These are phyloP conservation scores for Fabriciana adippe DNA, from an alignment of 2,888 invertebrate genomes.

Conservation along the genomic window DNA sequence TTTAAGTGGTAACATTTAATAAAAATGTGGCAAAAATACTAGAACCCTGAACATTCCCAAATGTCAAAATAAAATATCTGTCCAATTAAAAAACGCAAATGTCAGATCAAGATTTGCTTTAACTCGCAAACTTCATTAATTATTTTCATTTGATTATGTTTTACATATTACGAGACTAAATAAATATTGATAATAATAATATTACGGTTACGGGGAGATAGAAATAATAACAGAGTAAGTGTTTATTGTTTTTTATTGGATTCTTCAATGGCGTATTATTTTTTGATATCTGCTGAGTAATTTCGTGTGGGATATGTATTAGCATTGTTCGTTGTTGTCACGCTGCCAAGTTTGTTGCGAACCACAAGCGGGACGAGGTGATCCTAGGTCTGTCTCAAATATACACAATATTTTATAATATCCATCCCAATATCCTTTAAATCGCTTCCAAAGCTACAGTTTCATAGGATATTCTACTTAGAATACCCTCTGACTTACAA, in stretches of 20 bases:
- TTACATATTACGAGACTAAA: slow-evolving; percentile 31
- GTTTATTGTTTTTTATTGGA: slow-evolving; percentile 17
- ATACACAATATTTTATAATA: neutral
- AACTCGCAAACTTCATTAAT: slow-evolving; percentile 39
- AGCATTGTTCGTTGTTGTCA: slow-evolving; percentile 47
- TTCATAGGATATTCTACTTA: neutral
- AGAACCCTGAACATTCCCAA: neutral
- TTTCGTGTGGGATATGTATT: slow-evolving; percentile 40
- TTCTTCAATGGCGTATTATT: slow-evolving; percentile 36
- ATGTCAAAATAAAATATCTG: slow-evolving; percentile 3
- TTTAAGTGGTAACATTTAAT: neutral
- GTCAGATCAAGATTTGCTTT: slow-evolving; percentile 36
- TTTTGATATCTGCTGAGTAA: slow-evolving; percentile 47
- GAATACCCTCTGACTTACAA: neutral
- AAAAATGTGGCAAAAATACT: neutral
- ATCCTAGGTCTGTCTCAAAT: slow-evolving; percentile 18
- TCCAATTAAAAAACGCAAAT: slow-evolving; percentile 23
- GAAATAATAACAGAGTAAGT: slow-evolving; percentile 30
- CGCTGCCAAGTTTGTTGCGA: slow-evolving; percentile 47
- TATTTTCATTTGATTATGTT: slow-evolving; percentile 44
- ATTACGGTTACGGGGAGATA: slow-evolving; percentile 12
- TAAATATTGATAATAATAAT: slow-evolving; percentile 23
- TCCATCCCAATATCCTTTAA: neutral
- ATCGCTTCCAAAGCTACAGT: slow-evolving; percentile 1
- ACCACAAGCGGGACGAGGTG: slow-evolving; percentile 27